These are phyloP conservation scores for Idaea aversata DNA, from an alignment of 2,888 invertebrate species.

Conservation along the genomic window DNA sequence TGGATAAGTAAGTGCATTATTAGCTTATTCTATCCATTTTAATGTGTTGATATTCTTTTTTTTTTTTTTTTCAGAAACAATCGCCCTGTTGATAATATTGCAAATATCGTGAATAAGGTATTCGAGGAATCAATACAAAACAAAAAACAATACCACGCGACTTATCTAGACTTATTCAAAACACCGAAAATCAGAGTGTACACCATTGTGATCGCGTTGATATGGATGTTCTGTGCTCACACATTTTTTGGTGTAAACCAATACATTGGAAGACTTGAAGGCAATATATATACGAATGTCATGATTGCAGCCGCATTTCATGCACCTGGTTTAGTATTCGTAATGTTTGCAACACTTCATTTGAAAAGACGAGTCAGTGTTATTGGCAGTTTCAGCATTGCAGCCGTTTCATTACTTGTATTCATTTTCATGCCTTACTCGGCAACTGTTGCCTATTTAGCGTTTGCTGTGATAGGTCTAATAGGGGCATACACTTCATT, in stretches of 20 bases:
- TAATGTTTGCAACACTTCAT: conserved; percentile 52
- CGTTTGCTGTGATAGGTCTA: conserved; percentile 86
- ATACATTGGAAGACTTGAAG: conserved; percentile 87
- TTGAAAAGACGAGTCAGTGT: conserved; percentile 56
- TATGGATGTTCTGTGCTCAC: conserved; percentile 90
- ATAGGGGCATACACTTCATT: conserved; percentile 86
- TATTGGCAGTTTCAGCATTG: conserved; percentile 50
- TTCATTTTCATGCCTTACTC: conserved; percentile 58
- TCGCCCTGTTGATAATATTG: conserved; percentile 54
- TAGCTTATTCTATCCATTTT: background rate
- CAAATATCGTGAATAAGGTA: conserved; percentile 52
- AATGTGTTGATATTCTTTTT: background rate
- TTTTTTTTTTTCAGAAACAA: conserved; percentile 60
- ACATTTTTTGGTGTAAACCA: conserved; percentile 92
- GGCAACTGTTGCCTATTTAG: conserved; percentile 74
- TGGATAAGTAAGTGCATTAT: background rate
- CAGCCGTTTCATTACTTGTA: conserved; percentile 55
- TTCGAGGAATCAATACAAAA: conserved; percentile 40
- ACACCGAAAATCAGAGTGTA: conserved; percentile 85
- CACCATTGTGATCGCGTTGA: conserved; percentile 83
- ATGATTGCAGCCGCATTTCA: conserved; percentile 82
- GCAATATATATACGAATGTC: conserved; percentile 90
- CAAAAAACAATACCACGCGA: conserved; percentile 33
- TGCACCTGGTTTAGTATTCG: conserved; percentile 52
- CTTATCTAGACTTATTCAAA: conserved; percentile 81